A percentile compares a stretch with the other conserved stretches of the same genome.
phyloP scores from a whole-genome alignment of 2,797 vertebrate genomes.

The Syncerus caffer region DNA sequence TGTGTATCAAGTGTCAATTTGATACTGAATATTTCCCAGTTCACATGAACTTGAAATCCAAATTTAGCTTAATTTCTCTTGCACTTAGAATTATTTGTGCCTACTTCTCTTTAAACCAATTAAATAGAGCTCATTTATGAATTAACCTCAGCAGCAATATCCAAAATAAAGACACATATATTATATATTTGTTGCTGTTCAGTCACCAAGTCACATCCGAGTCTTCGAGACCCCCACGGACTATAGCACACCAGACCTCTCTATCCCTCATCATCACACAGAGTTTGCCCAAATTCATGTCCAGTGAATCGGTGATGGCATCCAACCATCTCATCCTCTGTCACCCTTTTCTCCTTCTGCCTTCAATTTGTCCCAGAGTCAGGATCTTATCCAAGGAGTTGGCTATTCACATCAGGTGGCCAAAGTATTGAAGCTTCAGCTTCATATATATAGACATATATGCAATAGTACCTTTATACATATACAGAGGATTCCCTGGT shows the following conservation, averaged over 20 bases:
- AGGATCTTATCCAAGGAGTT: background rate
- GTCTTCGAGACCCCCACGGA: background rate
- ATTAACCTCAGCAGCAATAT: background rate
- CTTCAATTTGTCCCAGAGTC: background rate
- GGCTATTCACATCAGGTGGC: background rate
- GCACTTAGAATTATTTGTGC: background rate
- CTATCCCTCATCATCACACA: background rate
- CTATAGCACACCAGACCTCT: background rate
- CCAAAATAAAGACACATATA: background rate
- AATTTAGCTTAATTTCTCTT: background rate
- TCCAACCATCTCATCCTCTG: background rate
- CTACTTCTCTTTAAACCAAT: background rate
- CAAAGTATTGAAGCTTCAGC: background rate
- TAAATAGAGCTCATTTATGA: background rate
- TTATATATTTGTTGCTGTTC: background rate
- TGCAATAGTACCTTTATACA: background rate
- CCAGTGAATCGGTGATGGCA: background rate
- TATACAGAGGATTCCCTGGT: background rate
- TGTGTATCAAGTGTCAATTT: background rate
- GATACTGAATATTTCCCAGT: background rate
- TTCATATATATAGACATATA: background rate
- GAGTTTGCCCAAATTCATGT: background rate
- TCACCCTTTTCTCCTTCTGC: background rate
- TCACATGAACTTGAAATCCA: background rate
- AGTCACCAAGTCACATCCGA: background rate